Conservation (phyloP, 2,113 vertebrate genomes). For the Engraulis encrasicolus region DNA sequence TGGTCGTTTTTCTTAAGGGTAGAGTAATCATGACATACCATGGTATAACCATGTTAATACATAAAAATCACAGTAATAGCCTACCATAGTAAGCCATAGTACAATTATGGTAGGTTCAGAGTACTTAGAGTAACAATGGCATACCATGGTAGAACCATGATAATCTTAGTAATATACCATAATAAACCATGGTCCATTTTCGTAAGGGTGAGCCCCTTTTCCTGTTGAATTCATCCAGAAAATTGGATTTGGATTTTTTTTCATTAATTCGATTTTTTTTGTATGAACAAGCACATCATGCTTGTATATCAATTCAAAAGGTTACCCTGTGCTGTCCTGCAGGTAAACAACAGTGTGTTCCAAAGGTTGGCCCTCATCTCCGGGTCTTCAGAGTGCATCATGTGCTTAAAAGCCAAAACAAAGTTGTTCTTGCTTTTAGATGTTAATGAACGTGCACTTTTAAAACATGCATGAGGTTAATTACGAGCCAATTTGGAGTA, state of each 20-base stretch:
- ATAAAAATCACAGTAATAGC: too few relatives aligned
- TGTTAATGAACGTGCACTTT: not conserved
- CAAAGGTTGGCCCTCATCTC: not conserved
- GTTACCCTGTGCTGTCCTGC: not conserved
- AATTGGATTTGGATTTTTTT: not conserved
- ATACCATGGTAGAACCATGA: too few relatives aligned
- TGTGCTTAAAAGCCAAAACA: not conserved
- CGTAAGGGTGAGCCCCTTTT: too few relatives aligned
- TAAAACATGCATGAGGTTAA: not conserved
- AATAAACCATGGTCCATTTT: too few relatives aligned
- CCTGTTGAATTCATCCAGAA: not conserved
- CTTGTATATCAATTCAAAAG: not conserved
- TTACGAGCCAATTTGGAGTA: not conserved
- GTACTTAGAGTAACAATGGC: too few relatives aligned
- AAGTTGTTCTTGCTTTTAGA: not conserved
- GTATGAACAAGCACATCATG: not conserved
- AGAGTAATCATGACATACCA: too few relatives aligned
- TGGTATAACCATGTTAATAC: too few relatives aligned
- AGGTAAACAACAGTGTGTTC: not conserved
- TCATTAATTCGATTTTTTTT: not conserved
- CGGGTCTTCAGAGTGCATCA: not conserved
- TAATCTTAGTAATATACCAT: too few relatives aligned
- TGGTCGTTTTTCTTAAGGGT: too few relatives aligned
- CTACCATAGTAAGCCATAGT: too few relatives aligned
- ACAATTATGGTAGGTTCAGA: too few relatives aligned